Evolutionary conservation across 2,113 vertebrate genomes (phyloP).

Genomic region (Chionomys nivalis): DNA sequence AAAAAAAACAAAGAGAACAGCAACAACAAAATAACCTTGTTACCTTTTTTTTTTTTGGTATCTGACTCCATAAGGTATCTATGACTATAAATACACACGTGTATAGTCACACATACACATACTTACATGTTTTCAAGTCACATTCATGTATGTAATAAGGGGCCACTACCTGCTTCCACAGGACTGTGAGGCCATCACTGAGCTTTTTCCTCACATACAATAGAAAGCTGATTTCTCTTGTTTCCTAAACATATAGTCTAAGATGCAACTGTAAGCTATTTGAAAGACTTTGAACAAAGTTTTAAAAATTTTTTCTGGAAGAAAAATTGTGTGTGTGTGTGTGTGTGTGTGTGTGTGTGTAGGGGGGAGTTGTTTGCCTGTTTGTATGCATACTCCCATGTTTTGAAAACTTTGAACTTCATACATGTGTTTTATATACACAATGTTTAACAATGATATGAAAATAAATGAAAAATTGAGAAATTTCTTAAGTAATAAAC

Average conservation of each 20-base stretch:
- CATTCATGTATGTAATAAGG: not conserved
- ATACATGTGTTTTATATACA: not conserved
- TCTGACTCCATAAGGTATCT: not conserved
- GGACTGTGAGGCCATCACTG: no score
- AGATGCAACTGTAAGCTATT: not conserved
- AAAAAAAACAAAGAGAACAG: not conserved
- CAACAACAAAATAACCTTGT: not conserved
- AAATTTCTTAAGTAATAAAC: not conserved
- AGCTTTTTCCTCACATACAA: not conserved
- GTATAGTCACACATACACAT: no score
- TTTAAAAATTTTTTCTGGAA: constrained; percentile 9
- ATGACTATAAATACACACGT: not conserved
- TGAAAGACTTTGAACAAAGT: not conserved
- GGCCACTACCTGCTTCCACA: not conserved
- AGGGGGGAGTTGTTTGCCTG: not conserved
- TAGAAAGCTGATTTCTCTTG: constrained; percentile 17
- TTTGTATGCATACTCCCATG: not conserved
- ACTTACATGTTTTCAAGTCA: not conserved
- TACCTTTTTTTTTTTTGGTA: not conserved
- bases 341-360: not conserved
- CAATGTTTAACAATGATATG: not conserved
- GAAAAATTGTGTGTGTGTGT: not conserved
- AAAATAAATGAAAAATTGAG: not conserved
- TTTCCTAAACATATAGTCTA: not conserved
- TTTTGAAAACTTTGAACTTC: not conserved